These are phyloP conservation scores for Columba janthina DNA, from an alignment of 2,113 vertebrate species.

Conservation along the genomic window DNA sequence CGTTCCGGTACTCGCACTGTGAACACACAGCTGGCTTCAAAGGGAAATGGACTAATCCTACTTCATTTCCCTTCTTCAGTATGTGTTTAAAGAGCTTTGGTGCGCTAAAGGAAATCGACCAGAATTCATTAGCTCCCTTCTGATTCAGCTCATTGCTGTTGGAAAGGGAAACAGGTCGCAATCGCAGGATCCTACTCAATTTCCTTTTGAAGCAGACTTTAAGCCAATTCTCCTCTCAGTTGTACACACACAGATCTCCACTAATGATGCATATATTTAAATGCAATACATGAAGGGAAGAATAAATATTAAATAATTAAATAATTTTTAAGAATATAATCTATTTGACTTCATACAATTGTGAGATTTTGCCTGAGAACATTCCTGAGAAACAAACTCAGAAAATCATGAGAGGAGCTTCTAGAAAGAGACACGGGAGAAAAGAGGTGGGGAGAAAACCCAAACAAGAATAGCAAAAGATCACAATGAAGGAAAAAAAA, in stretches of 20 bases:
- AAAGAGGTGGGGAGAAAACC: background rate
- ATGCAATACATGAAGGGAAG: background rate
- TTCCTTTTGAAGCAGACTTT: slow-evolving; percentile 47
- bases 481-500: background rate
- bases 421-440: background rate
- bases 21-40: slow-evolving; percentile 71
- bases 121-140: slow-evolving; percentile 68
- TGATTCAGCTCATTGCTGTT: slow-evolving; percentile 54
- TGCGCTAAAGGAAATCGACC: slow-evolving; percentile 41
- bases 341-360: background rate
- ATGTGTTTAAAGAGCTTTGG: slow-evolving; percentile 61
- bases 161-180: slow-evolving; percentile 42
- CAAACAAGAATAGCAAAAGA: background rate
- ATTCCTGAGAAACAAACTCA: background rate
- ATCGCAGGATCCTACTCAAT: slow-evolving; percentile 46
- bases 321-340: background rate
- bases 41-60: slow-evolving; percentile 74
- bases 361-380: background rate
- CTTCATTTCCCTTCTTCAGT: slow-evolving; percentile 70
- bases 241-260: background rate
- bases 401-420: background rate
- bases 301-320: background rate
- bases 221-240: background rate
- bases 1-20: slow-evolving; percentile 34
- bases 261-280: background rate